Conservation (phyloP, 2,888 invertebrate species). For the Ariolimax columbianus region DNA sequence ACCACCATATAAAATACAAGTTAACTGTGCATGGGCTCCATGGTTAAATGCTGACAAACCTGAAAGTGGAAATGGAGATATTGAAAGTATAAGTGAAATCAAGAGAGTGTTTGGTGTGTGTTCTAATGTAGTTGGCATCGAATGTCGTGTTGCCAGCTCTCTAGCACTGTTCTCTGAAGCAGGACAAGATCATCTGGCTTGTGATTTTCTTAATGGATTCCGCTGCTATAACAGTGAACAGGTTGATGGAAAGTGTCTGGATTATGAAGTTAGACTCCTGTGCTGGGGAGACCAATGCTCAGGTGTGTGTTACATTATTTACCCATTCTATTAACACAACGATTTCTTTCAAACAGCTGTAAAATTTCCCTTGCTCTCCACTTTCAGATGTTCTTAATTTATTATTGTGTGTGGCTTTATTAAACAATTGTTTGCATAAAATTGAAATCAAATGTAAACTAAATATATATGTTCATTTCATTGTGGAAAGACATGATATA, state of each 20-base stretch:
- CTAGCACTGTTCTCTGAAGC: constrained; percentile 60
- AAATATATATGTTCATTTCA: not conserved
- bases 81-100: constrained; percentile 40
- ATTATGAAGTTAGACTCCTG: constrained; percentile 74
- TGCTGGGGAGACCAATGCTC: constrained; percentile 59
- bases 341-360: not conserved
- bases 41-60: constrained; percentile 69
- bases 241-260: constrained; percentile 65
- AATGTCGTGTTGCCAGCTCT: constrained; percentile 65
- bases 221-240: constrained; percentile 71
- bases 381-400: not conserved
- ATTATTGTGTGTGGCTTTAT: not conserved
- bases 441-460: not conserved
- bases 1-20: constrained; percentile 57
- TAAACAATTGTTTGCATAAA: not conserved
- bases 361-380: not conserved
- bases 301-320: constrained; percentile 24
- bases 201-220: constrained; percentile 70
- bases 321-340: not conserved
- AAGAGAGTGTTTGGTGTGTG: constrained; percentile 41
- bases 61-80: constrained; percentile 51
- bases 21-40: constrained; percentile 68
- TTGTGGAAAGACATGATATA: not conserved
- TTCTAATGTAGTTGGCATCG: constrained; percentile 50
- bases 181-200: constrained; percentile 66